Conservation (phyloP, 2,797 vertebrate species). For the Lates japonicus region DNA sequence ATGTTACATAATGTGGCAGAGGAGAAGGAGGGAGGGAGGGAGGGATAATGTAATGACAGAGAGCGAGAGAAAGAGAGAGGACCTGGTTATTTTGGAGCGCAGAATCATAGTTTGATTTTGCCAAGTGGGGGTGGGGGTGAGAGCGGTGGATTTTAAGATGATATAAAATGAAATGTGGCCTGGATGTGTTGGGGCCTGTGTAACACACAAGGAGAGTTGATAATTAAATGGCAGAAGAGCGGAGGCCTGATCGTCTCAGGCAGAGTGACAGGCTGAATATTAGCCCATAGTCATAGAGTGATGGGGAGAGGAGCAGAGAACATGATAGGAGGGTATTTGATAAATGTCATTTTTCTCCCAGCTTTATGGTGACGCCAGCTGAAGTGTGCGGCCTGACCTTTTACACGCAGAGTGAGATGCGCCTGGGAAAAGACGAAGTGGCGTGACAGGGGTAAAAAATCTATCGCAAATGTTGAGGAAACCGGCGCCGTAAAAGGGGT, state of each 20-base stretch:
- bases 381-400: slow-evolving; percentile 74
- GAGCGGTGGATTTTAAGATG: slow-evolving; percentile 39
- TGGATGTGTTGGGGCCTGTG: slow-evolving; percentile 38
- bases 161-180: slow-evolving; percentile 50
- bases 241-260: slow-evolving; percentile 46
- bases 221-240: slow-evolving; percentile 67
- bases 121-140: slow-evolving; percentile 9
- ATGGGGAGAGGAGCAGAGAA: slow-evolving; percentile 38
- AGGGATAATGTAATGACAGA: slow-evolving; percentile 49
- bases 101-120: slow-evolving; percentile 44
- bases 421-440: slow-evolving; percentile 56
- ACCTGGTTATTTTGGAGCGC: slow-evolving; percentile 60
- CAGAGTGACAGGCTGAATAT: slow-evolving; percentile 66
- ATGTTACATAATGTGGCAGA: slow-evolving; percentile 72
- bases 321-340: slow-evolving; percentile 65
- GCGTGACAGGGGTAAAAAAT: slow-evolving; percentile 50
- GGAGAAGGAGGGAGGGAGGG: slow-evolving; percentile 34
- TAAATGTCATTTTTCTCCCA: slow-evolving; percentile 74
- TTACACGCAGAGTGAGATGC: slow-evolving; percentile 55
- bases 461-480: slow-evolving; percentile 34
- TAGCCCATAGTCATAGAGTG: slow-evolving; percentile 56
- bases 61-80: slow-evolving; percentile 17
- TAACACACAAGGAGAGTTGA: slow-evolving; percentile 40
- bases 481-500: slow-evolving; percentile 19
- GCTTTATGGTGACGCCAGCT: slow-evolving; percentile 64